These are phyloP conservation scores for Melanerpes formicivorus DNA, from an alignment of 2,113 vertebrate species.

Conservation along the genomic window DNA sequence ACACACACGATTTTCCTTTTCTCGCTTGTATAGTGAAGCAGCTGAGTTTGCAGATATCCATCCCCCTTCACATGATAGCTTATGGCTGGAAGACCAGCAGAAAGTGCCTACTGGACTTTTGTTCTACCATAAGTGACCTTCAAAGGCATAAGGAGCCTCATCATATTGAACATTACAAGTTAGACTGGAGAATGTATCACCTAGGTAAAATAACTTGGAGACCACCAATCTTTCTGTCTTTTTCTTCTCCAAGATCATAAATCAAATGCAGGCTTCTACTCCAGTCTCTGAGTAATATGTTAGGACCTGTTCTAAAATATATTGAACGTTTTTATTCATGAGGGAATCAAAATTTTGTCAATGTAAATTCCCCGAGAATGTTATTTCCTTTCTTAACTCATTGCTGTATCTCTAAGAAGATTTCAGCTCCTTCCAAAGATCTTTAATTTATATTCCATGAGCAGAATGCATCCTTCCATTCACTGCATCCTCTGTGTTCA, in stretches of 20 bases:
- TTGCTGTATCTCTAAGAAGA: not conserved
- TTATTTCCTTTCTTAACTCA: not conserved
- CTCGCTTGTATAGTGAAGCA: not conserved
- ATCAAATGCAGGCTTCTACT: not conserved
- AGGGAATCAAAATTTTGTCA: not conserved
- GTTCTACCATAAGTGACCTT: not conserved
- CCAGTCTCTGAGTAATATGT: not conserved
- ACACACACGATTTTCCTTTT: not conserved
- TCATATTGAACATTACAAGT: not conserved
- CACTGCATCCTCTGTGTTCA: not conserved
- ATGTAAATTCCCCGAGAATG: not conserved
- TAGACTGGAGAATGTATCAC: not conserved
- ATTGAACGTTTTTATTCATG: not conserved
- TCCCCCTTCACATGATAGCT: not conserved
- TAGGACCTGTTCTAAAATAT: not conserved
- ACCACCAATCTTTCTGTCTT: not conserved
- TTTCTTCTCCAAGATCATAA: not conserved
- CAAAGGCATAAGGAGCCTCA: not conserved
- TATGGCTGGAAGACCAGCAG: not conserved
- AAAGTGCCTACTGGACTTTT: not conserved
- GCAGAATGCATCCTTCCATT: not conserved
- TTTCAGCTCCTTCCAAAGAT: conserved; percentile 2
- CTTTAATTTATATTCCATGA: not conserved
- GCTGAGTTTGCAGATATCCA: not conserved
- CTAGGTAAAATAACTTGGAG: not conserved